phyloP scores from a whole-genome alignment of 2,888 invertebrate species.

The Phaonia tiefii region DNA sequence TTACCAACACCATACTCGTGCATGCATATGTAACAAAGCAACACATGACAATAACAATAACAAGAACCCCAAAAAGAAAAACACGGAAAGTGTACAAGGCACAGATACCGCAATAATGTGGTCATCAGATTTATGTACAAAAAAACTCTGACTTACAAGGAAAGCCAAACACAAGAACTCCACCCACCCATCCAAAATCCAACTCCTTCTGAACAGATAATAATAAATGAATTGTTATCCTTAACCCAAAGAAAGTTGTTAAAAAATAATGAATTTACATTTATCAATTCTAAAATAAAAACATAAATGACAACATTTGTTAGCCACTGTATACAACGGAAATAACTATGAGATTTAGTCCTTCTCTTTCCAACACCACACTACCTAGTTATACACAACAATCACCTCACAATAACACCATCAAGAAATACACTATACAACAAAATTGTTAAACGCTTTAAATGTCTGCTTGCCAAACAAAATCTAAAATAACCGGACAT shows the following conservation, averaged over 20 bases:
- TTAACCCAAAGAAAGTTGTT: constrained; percentile 4
- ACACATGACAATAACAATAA: constrained; percentile 50
- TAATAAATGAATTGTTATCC: constrained; percentile 15
- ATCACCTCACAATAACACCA: background rate
- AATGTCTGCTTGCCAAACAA: constrained; percentile 31
- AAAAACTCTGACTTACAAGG: no score
- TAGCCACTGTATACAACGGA: no score
- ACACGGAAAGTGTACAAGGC: background rate
- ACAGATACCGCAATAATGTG: background rate
- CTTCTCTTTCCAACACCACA: no score
- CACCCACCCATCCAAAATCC: background rate
- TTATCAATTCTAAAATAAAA: background rate
- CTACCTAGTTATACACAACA: background rate
- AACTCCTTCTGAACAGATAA: no score
- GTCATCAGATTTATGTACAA: no score
- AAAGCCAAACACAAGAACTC: background rate
- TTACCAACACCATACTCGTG: constrained; percentile 13
- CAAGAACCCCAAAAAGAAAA: background rate
- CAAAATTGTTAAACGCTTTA: constrained; percentile 32
- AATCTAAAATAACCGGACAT: background rate
- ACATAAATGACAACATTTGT: no score
- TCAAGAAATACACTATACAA: background rate
- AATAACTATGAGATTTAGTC: no score
- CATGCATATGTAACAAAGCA: constrained; percentile 44
- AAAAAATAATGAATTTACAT: constrained; percentile 3